Evolutionary conservation across 2,797 vertebrate species (phyloP).

Genomic region (Anableps anableps): DNA sequence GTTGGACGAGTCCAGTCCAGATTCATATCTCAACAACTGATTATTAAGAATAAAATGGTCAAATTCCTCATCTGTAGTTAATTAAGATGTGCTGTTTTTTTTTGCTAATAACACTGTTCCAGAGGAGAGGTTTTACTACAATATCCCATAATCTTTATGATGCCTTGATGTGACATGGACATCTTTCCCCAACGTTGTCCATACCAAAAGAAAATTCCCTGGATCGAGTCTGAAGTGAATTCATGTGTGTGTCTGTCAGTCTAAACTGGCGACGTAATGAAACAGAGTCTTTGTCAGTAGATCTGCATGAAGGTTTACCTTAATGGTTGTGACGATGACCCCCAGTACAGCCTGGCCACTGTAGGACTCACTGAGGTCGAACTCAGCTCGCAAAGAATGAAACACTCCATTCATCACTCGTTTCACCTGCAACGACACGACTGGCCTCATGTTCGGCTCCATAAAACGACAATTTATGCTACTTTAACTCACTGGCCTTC

Average conservation of each 20-base stretch:
- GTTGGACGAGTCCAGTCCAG: too few species aligned
- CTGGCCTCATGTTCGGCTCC: not conserved
- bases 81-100: too few species aligned
- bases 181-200: too few species aligned
- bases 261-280: too few species aligned
- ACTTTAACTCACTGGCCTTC: not conserved
- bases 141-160: not conserved
- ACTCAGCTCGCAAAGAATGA: conserved; percentile 90
- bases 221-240: not conserved
- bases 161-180: not conserved
- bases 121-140: too few species aligned
- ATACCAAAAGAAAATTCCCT: not conserved
- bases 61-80: too few species aligned
- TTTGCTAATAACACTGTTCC: too few species aligned
- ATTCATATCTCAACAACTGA: too few species aligned
- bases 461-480: not conserved
- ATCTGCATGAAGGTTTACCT: conserved; percentile 75
- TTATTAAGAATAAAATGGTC: too few species aligned
- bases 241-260: not conserved
- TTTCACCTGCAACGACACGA: conserved; percentile 85
- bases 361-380: conserved; percentile 89
- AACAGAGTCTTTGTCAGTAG: not conserved
- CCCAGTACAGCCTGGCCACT: conserved; percentile 86
- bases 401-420: conserved; percentile 97
- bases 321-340: conserved; percentile 90